A percentile compares a stretch with the other conserved stretches of the same genome.
Evolutionary conservation across 2,113 vertebrate species (phyloP).

Genomic region (Trogon melanurus): DNA sequence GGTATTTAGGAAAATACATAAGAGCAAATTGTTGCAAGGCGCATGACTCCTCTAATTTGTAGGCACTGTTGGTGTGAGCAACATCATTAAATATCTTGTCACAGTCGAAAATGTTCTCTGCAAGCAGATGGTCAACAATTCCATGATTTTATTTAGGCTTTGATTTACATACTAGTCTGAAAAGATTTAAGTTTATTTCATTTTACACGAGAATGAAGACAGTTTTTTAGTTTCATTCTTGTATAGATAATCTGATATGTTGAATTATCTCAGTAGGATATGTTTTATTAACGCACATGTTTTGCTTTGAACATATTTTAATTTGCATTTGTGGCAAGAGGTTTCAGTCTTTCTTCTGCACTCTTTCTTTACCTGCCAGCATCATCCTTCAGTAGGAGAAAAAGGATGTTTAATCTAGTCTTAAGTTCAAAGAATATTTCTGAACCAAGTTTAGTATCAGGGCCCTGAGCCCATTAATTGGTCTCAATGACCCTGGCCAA

Average conservation of each 20-base stretch:
- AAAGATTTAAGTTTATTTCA: background rate
- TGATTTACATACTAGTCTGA: constrained; percentile 3
- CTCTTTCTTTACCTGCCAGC: background rate
- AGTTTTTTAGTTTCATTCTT: background rate
- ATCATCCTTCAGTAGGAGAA: background rate
- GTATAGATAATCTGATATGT: background rate
- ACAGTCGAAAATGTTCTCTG: background rate
- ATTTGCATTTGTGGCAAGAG: background rate
- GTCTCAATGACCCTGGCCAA: background rate
- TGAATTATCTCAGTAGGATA: background rate
- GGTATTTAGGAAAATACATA: background rate
- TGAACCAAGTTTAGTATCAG: background rate
- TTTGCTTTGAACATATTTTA: constrained; percentile 17
- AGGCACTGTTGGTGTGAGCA: background rate
- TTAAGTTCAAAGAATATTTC: background rate
- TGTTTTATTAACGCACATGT: constrained; percentile 7
- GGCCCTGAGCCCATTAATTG: background rate
- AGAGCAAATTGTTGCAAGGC: background rate
- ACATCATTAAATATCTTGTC: constrained; percentile 9
- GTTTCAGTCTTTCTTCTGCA: background rate
- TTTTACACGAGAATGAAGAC: background rate
- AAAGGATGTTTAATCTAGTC: background rate
- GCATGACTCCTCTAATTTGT: background rate
- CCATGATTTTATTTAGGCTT: constrained; percentile 13
- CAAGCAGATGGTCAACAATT: constrained; percentile 29